These are phyloP conservation scores for Desmophyllum pertusum DNA, from an alignment of 92 coral and sea anemone species.

Conservation along the genomic window DNA sequence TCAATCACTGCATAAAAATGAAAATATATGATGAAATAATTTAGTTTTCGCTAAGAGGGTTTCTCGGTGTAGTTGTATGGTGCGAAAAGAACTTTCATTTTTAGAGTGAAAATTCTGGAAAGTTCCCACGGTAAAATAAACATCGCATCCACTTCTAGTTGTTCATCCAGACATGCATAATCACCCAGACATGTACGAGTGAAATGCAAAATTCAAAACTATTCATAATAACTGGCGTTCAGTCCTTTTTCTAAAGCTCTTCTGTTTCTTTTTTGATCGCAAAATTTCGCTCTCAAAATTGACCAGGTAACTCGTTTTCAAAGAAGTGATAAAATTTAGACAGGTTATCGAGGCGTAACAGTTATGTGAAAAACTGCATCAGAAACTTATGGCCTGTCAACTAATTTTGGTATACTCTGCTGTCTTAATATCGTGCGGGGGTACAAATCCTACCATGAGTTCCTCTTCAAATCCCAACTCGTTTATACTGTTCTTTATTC, in stretches of 20 bases:
- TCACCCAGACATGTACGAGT: neutral
- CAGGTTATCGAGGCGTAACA: neutral
- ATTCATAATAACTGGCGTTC: neutral
- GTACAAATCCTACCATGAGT: too few relatives aligned
- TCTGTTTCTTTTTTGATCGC: neutral
- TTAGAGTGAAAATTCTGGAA: neutral
- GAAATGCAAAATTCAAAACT: neutral
- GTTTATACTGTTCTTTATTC: neutral
- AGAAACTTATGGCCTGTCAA: neutral
- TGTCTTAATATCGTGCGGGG: too few relatives aligned
- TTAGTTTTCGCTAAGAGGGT: too few relatives aligned
- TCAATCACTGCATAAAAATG: too few relatives aligned
- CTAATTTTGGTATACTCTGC: neutral
- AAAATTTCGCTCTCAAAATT: neutral
- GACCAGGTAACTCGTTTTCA: neutral
- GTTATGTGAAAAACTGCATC: neutral
- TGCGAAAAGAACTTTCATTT: too few relatives aligned
- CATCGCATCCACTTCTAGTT: neutral
- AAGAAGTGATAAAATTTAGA: neutral
- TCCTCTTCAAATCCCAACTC: slow-evolving; percentile 6
- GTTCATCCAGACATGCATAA: neutral
- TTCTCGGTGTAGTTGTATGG: neutral
- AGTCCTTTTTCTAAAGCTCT: neutral
- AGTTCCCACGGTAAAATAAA: neutral
- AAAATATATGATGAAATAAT: too few relatives aligned